Evolutionary conservation across 1,140 invertebrate genomes (phyloP), one percentile per base, ranked within the genome.

Genomic region (Subanguina moxae): DNA sequence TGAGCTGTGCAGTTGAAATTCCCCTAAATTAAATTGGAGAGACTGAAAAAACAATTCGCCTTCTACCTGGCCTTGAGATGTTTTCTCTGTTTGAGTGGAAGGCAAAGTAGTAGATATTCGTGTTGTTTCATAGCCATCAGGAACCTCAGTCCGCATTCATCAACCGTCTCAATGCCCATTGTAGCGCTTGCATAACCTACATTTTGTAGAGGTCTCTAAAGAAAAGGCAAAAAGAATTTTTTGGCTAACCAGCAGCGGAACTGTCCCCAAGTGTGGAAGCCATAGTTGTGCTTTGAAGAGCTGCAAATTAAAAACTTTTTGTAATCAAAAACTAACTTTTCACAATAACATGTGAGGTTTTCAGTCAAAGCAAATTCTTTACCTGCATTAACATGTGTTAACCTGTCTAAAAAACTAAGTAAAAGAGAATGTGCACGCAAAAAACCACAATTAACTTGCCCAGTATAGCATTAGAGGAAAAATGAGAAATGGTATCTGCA

Each of bases 61-160:
- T 38, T 38, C 11, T 11, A 76, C 76, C 65, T 76, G 15, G 64
- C 52, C 28, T 74, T 73, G 5, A 69, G 28, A 19, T 46, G 42
- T 46, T 97, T 88, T 62, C 89, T 87, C 0, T 89, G 88, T 46
- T 94, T 86, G 1, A 93, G 84, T 0, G 94, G 93, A 30, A 99
- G 85, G 78, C 94, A 97, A 7, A 89, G 85, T 52, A 93, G 82
- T n/a, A 99, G 84, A 84, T 97, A 99, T 68, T 90, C 91, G 82
- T 95, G 94, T 83, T 97, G 94, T 74, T 95, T 93, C 90, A 98
- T 95, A 0, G 94, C 93, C 42, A 99, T 84, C 5, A 99, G 85
- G 83, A 96, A 99, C 52, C 95, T 86, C 0, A 99, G 85, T 0
- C 95, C 96, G 84, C 95, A 98, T 83, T 97, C 94, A 84, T 99